Conservation (phyloP, 2,888 invertebrate genomes). For the Congeria kusceri region DNA sequence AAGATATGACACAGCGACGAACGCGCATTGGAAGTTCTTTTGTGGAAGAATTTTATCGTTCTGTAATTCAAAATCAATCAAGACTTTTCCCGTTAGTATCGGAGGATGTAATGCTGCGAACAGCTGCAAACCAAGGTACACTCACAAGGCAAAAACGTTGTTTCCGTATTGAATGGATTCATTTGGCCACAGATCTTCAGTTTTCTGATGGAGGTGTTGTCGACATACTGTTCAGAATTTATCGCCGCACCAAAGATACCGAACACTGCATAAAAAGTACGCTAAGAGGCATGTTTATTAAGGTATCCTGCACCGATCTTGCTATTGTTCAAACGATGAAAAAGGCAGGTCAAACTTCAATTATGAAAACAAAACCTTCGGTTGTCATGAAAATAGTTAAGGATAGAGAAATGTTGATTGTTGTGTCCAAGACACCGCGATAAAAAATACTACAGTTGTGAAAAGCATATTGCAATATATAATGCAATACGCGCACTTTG, state of each 20-base stretch:
- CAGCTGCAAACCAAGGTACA: no score
- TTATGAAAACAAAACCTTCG: slow-evolving; percentile 16
- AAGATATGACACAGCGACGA: background rate
- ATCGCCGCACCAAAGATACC: no score
- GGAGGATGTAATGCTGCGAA: background rate
- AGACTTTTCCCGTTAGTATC: background rate
- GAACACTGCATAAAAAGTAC: no score
- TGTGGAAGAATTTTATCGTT: background rate
- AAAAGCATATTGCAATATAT: no score
- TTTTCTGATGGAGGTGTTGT: no score
- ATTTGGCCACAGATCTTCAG: no score
- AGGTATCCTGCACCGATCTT: no score
- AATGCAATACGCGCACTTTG: background rate
- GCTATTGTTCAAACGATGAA: background rate
- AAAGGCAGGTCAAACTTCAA: background rate
- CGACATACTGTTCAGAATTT: no score
- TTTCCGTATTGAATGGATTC: no score
- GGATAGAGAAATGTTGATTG: no score
- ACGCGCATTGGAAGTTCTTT: background rate
- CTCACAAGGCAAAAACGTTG: no score
- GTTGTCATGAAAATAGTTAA: slow-evolving; percentile 29
- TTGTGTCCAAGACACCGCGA: background rate
- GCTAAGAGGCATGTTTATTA: no score
- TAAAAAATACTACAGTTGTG: background rate
- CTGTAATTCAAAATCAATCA: background rate